Conservation (phyloP, 2,888 invertebrate species). For the Oegoconia quadripuncta region DNA sequence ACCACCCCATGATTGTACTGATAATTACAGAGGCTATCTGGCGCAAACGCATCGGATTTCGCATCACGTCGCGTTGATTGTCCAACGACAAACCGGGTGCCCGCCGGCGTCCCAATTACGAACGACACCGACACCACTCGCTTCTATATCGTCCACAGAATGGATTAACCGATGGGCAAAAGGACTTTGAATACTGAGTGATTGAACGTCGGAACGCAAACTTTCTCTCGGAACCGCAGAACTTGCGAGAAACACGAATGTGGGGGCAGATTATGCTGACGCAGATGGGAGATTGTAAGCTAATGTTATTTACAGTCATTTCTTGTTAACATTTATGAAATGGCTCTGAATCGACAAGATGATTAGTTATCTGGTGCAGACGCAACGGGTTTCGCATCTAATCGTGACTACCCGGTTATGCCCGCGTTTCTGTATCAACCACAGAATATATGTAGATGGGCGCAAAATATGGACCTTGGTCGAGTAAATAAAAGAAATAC, state of each 20-base stretch:
- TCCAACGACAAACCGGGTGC: slow-evolving; percentile 63
- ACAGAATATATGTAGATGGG: too few species aligned
- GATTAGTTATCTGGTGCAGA: slow-evolving; percentile 48
- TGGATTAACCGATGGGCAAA: neutral
- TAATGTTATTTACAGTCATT: too few species aligned
- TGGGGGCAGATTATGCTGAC: neutral
- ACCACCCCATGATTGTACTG: slow-evolving; percentile 48
- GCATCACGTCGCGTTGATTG: slow-evolving; percentile 76
- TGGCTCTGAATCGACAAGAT: slow-evolving; percentile 54
- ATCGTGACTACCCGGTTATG: slow-evolving; percentile 56
- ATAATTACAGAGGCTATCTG: slow-evolving; percentile 54
- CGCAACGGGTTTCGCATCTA: slow-evolving; percentile 75
- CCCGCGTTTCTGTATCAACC: slow-evolving; percentile 1
- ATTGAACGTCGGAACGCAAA: neutral
- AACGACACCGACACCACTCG: slow-evolving; percentile 39
- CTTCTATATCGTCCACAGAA: neutral
- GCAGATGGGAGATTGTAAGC: too few species aligned
- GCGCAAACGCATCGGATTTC: slow-evolving; percentile 69
- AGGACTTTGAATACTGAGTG: neutral
- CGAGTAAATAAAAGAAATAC: too few species aligned
- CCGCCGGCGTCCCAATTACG: slow-evolving; percentile 67
- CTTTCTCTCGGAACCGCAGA: neutral
- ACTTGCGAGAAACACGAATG: neutral
- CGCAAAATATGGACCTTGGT: too few species aligned
- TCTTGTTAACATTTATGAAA: too few species aligned